phyloP scores from a whole-genome alignment of 2,888 invertebrate species.

The Ectemnius lituratus region DNA sequence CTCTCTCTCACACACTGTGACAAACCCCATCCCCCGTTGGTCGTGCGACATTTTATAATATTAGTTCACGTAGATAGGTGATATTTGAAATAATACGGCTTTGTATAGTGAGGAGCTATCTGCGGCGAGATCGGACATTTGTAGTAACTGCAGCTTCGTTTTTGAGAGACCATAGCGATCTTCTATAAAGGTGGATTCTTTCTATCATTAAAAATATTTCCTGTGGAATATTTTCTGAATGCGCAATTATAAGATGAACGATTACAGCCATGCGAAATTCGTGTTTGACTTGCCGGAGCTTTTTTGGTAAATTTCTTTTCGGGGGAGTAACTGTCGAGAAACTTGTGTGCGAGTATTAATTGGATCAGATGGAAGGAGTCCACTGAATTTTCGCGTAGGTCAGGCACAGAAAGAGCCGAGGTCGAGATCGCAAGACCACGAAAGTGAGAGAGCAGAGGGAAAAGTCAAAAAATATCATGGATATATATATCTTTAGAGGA shows the following conservation, averaged over 20 bases:
- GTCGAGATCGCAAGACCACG: too few relatives aligned
- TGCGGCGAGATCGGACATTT: neutral
- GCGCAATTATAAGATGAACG: too few relatives aligned
- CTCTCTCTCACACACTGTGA: constrained; percentile 31
- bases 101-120: neutral
- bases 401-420: too few relatives aligned
- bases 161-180: constrained; percentile 4
- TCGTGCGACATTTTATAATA: constrained; percentile 64
- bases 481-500: constrained; percentile 23
- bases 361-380: too few relatives aligned
- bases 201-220: neutral
- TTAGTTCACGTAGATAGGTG: constrained; percentile 62
- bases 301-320: too few relatives aligned
- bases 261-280: too few relatives aligned
- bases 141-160: constrained; percentile 15
- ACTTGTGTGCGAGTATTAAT: too few relatives aligned
- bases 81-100: constrained; percentile 21
- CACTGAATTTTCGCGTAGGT: too few relatives aligned
- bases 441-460: too few relatives aligned
- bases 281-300: too few relatives aligned
- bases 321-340: too few relatives aligned
- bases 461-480: constrained; percentile 14
- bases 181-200: constrained; percentile 12
- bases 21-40: constrained; percentile 37
- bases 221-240: too few relatives aligned